Evolutionary conservation across 2,888 invertebrate genomes (phyloP), one percentile per base, ranked within the genome.

Genomic region (Ochropleura plecta): DNA sequence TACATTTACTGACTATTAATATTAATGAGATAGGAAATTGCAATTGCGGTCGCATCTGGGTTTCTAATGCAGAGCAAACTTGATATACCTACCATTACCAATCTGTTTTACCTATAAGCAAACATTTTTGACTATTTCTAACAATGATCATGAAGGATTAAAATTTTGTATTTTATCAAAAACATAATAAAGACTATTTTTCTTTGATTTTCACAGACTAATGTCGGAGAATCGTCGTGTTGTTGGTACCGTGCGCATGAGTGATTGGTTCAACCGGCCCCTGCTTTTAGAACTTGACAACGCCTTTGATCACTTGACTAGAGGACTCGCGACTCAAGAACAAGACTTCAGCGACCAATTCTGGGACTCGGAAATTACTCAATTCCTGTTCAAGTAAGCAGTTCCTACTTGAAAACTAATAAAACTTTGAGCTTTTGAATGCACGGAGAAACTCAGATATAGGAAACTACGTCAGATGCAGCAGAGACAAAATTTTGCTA

Each of bases 291-390:
- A 98, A 90, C 94, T 97, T 66, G 97, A 96, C 42, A 95, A 97
- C 81, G 97, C 97, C 69, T 98, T 98, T 88, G 98, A 98, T 91
- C 97, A 97, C 79, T 96, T 98, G 72, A 97, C 97, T 1, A 96
- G 98, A 93, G 98, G 98, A 10, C 96, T 99, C 89, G 96, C 98
- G 5, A 97, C 97, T 18, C 98, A 99, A 90, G 97, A 98, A 0
- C 97, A 98, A 93, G 97, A 98, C 89, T 97, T 97, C 84, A 97
- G 98, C 78, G 99, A 99, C 92, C 97, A 97, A 83, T 98, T 97
- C 93, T 98, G 98, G 94, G 98, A 98, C 86, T 97, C 96, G 75
- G 98, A 98, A 96, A 98, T 98, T 76, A 95, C 95, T 16, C 94
- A 95, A 83, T 95, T 93, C 86, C 88, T 95, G 10, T 95, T 96